A percentile compares a stretch with the other conserved stretches of the same genome.
Conservation (phyloP, 2,797 vertebrate genomes). For the Scleropages formosus region DNA sequence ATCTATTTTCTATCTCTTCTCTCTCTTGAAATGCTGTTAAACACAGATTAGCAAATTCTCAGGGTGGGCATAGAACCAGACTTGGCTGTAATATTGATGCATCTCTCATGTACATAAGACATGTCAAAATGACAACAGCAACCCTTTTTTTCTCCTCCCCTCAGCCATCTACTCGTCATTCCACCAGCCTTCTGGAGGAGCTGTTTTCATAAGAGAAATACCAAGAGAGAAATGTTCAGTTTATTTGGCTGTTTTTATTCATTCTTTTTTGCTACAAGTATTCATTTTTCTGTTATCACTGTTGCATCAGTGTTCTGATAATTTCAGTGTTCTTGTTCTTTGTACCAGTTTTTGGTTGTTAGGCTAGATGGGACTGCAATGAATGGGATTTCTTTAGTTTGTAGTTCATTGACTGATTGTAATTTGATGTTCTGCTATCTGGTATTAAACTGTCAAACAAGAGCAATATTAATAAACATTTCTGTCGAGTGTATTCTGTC, state of each 20-base stretch:
- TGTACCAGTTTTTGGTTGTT: no score
- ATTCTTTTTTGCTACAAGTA: no score
- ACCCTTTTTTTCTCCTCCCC: background rate
- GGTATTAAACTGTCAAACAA: background rate
- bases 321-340: no score
- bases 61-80: no score
- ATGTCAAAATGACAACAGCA: background rate
- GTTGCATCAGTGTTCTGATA: background rate
- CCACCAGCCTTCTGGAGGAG: slow-evolving; percentile 62
- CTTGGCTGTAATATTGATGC: background rate
- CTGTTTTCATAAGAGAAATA: slow-evolving; percentile 65
- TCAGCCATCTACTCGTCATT: slow-evolving; percentile 58
- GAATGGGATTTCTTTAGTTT: no score
- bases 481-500: no score
- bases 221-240: background rate
- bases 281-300: background rate
- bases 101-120: slow-evolving; percentile 10
- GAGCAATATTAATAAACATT: slow-evolving; percentile 3
- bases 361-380: no score
- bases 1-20: background rate
- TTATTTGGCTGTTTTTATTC: no score
- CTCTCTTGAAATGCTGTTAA: slow-evolving; percentile 34
- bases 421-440: no score
- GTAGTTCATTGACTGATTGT: no score
- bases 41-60: no score